Evolutionary conservation across 2,113 vertebrate genomes (phyloP), one percentile per base, ranked within the genome.

Genomic region (Myocastor coypus): DNA sequence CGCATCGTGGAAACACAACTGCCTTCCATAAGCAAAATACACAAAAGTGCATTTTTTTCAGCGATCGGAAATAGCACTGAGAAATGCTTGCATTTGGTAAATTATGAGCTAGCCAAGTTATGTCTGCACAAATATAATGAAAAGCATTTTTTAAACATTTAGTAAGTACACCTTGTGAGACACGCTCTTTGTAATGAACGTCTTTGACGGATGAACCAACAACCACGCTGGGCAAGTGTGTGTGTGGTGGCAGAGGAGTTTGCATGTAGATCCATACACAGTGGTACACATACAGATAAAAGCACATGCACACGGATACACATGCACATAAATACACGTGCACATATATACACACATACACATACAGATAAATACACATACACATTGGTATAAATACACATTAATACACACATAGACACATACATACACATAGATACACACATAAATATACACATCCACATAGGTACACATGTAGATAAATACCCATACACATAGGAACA

Each of bases 11-110:
- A 98, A 98, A 97, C 95, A 98, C 98, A 98, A 98, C 98, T 98
- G 97, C 97, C 98, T 98, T 98, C 98, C 98, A 98, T 98, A 98
- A 98, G 98, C 98, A 98, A 98, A 98, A 98, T 97, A 98, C 97
- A 98, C 97, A 98, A 98, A 98, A 97, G 97, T 96, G 97, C 92
- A 97, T 98, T 98, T 98, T 98, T 98, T 97, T 97, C 94, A 98
- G 94, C 98, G 97, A 97, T 97, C 98, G 97, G 97, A 98, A 98
- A 98, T 98, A 98, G 98, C 96, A 89, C 97, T 98, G 98, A 98
- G 94, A 98, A 98, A 98, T 98, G 97, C 97, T 98, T 89, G 89
- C 96, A 94, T 98, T 98, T 97, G 97, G 96, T 97, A 98, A 98
- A 98, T 98, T 97, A 97, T 97, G 98, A 98, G 97, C 97, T 97